Percentiles rank a stretch among this genome's conserved stretches.
phyloP scores from a whole-genome alignment of 2,888 invertebrate species.

The Papilio protenor region DNA sequence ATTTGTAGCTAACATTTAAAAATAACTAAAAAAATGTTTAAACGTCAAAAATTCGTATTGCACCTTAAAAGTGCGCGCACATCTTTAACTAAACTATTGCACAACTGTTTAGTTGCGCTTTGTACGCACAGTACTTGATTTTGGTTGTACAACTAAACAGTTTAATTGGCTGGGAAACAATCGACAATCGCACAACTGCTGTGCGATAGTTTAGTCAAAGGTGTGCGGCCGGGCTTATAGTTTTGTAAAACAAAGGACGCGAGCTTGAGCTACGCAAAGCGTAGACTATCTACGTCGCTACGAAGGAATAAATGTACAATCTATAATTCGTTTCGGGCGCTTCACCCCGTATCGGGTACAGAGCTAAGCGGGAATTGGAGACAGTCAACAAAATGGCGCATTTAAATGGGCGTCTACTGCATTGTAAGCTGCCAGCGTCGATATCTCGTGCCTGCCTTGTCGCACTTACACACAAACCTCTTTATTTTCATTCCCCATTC shows the following conservation, averaged over 20 bases:
- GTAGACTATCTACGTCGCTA: slow-evolving; percentile 47
- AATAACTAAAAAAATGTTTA: too few species aligned
- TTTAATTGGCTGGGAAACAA: too few species aligned
- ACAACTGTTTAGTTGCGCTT: too few species aligned
- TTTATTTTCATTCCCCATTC: slow-evolving; percentile 72
- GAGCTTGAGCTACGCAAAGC: slow-evolving; percentile 26
- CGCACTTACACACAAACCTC: slow-evolving; percentile 64
- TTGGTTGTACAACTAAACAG: too few species aligned
- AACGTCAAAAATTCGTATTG: too few species aligned
- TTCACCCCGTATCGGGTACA: slow-evolving; percentile 71
- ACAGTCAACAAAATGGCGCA: slow-evolving; percentile 84
- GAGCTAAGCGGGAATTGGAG: slow-evolving; percentile 70
- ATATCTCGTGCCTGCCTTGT: slow-evolving; percentile 61
- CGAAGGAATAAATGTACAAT: slow-evolving; percentile 76
- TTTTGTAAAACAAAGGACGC: slow-evolving; percentile 9
- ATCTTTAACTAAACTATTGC: too few species aligned
- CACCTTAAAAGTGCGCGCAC: too few species aligned
- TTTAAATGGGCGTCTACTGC: slow-evolving; percentile 83
- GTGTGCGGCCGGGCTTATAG: background rate
- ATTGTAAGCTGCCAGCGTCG: slow-evolving; percentile 69
- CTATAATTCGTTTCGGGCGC: slow-evolving; percentile 79
- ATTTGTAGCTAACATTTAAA: too few species aligned
- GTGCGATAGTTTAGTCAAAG: too few species aligned
- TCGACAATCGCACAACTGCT: too few species aligned
- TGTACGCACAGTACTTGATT: too few species aligned